Percentiles rank a stretch among this genome's conserved stretches.
Conservation (phyloP, 1,140 invertebrate genomes). For the Schlechtendalia chinensis region DNA sequence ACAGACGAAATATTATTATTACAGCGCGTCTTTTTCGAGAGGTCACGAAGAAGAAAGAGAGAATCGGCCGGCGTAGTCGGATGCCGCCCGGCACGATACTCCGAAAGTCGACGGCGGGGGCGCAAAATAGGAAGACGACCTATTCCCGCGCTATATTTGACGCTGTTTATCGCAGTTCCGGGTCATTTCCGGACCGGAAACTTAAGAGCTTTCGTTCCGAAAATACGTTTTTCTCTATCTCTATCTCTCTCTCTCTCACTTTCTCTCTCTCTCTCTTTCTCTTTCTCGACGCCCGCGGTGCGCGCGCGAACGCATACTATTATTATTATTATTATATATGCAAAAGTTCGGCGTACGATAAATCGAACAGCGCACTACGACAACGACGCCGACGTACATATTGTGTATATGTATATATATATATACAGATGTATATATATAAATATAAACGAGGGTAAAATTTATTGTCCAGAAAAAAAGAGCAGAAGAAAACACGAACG, state of each 20-base stretch:
- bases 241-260: too few species aligned
- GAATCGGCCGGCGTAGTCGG: not conserved
- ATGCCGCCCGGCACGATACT: not conserved
- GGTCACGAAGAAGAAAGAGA: not conserved
- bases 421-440: not conserved
- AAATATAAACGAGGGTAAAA: conserved; percentile 25
- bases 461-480: conserved; percentile 49
- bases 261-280: too few species aligned
- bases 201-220: conserved; percentile 38
- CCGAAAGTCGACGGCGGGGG: not conserved
- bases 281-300: not conserved
- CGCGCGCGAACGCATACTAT: not conserved
- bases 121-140: conserved; percentile 44
- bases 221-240: conserved; percentile 15
- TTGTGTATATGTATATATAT: too few species aligned
- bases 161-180: conserved; percentile 46
- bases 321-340: conserved; percentile 32
- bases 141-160: conserved; percentile 35
- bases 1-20: not conserved
- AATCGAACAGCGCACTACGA: conserved; percentile 22
- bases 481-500: not conserved
- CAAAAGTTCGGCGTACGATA: conserved; percentile 45
- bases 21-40: not conserved
- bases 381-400: not conserved
- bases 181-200: conserved; percentile 49